Evolutionary conservation across 2,113 vertebrate species (phyloP).

Genomic region (Podarcis raffonei): DNA sequence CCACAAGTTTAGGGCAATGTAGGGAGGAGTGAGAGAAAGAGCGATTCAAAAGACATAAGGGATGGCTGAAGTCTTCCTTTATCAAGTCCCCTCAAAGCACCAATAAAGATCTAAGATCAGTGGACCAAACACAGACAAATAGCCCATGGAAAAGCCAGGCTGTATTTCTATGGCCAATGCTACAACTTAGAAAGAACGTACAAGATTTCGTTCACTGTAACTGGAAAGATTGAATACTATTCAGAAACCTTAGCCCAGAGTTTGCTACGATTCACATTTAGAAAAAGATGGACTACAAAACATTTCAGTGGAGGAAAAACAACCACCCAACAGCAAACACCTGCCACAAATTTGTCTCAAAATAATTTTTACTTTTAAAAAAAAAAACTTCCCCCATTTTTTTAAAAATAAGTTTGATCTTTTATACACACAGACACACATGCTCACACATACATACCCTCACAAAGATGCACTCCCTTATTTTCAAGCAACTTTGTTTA

Average conservation of each 20-base stretch:
- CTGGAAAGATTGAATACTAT: constrained; percentile 1
- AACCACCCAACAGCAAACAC: not conserved
- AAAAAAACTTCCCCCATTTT: not conserved
- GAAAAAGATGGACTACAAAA: not conserved
- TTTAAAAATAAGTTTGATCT: not conserved
- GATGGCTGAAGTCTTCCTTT: constrained; percentile 54
- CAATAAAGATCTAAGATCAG: constrained; percentile 56
- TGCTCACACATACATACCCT: not conserved
- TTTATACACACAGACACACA: not conserved
- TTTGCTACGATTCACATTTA: not conserved
- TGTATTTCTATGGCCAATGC: constrained; percentile 45
- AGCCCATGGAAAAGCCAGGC: constrained; percentile 43
- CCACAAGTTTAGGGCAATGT: constrained; percentile 44
- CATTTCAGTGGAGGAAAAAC: not conserved
- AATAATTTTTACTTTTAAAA: not conserved
- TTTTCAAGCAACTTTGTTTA: not conserved
- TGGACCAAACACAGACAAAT: constrained; percentile 61
- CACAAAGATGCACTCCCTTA: not conserved
- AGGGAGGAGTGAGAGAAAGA: not conserved
- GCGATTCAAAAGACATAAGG: constrained; percentile 24
- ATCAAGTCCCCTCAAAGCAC: constrained; percentile 50
- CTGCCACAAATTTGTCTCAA: not conserved
- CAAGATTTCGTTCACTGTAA: not conserved
- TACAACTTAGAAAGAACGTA: constrained; percentile 21
- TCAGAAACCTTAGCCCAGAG: not conserved